phyloP scores from a whole-genome alignment of 2,888 invertebrate species.

The Eumacrocentrus americanus region DNA sequence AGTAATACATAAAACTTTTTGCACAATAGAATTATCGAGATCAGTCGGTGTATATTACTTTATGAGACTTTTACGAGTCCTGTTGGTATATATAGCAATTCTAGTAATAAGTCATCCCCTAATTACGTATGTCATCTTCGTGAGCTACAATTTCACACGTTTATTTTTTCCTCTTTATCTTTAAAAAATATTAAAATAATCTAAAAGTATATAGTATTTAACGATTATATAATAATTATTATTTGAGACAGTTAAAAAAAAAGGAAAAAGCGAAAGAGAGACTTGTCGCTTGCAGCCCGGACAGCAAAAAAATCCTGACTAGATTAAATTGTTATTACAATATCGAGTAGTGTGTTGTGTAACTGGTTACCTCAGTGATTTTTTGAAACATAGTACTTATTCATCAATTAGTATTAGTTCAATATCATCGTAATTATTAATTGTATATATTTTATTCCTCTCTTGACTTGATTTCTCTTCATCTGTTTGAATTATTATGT shows the following conservation, averaged over 20 bases:
- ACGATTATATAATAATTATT: neutral
- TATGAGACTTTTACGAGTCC: constrained; percentile 33
- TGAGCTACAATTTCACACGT: constrained; percentile 19
- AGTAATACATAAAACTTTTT: neutral
- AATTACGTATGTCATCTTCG: constrained; percentile 7
- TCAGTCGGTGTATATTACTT: constrained; percentile 30
- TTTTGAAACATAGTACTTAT: constrained; percentile 13
- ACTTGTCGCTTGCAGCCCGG: constrained; percentile 18
- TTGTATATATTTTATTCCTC: constrained; percentile 31
- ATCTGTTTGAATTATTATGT: constrained; percentile 8
- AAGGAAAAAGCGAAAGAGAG: constrained; percentile 6
- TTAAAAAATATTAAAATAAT: constrained; percentile 7
- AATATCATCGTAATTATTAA: neutral
- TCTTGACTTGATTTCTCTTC: constrained; percentile 16
- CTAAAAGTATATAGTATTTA: neutral
- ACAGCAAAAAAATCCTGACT: constrained; percentile 23
- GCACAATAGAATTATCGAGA: constrained; percentile 20
- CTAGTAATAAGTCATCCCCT: neutral
- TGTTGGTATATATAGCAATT: constrained; percentile 23
- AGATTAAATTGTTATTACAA: constrained; percentile 19
- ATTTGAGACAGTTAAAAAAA: neutral
- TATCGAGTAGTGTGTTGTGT: constrained; percentile 3
- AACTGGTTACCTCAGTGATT: neutral
- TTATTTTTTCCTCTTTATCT: neutral
- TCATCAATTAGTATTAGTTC: constrained; percentile 16